These are phyloP conservation scores for Mycteria americana DNA, from an alignment of 2,797 vertebrate genomes.

Conservation along the genomic window DNA sequence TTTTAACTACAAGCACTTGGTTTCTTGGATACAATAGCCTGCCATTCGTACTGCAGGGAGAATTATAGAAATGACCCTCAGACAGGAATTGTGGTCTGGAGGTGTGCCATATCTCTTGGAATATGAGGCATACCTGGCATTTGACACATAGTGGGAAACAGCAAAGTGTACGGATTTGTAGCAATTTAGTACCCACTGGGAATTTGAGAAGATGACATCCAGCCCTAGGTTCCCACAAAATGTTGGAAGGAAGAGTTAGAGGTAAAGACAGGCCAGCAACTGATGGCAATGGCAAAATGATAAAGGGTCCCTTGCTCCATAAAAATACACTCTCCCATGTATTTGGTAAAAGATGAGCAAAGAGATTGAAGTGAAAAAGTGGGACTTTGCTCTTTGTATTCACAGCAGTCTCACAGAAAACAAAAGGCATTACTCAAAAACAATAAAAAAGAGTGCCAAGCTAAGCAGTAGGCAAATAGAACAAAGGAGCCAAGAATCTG, in stretches of 20 bases:
- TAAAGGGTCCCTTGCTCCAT: not conserved
- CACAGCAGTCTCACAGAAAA: not conserved
- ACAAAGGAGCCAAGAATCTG: constrained; percentile 34
- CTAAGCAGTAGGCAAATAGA: constrained; percentile 33
- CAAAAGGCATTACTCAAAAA: constrained; percentile 13
- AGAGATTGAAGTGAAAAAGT: not conserved
- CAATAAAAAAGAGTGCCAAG: constrained; percentile 6
- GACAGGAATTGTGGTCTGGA: not conserved
- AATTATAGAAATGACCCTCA: not conserved
- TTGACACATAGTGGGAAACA: not conserved
- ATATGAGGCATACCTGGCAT: not conserved
- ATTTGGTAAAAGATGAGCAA: not conserved
- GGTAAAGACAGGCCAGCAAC: not conserved
- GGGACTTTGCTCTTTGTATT: not conserved
- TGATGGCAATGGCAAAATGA: not conserved
- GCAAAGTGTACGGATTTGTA: not conserved
- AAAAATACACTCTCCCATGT: not conserved
- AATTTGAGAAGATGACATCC: not conserved
- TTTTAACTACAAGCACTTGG: not conserved
- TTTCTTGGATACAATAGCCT: not conserved
- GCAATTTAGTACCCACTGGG: not conserved
- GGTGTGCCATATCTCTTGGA: not conserved
- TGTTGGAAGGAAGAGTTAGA: not conserved
- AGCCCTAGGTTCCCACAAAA: not conserved
- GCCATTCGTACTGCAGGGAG: not conserved